Base-by-base conservation (phyloP, 2,113 vertebrate genomes). In the Scytalopus superciliaris region DNA sequence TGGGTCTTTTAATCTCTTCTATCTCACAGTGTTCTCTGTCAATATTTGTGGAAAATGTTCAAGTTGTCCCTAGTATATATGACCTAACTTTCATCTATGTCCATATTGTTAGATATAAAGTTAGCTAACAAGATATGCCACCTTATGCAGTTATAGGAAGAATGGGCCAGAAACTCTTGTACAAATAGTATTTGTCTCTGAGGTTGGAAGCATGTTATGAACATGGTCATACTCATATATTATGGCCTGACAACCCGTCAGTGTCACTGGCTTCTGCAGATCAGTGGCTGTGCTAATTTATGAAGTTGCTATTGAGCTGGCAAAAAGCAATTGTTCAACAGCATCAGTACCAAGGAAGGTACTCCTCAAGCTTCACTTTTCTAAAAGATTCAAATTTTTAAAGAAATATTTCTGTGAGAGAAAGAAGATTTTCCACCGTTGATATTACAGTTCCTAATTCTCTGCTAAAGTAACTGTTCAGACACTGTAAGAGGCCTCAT, bases 311-410 rank as follows among this genome's bases (percentile, higher is more conserved):
- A 28, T 3, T 73, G n/a, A 78, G 28, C 60, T 55, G 24, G 44
- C 4, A 40, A 79, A 15, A 55, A 40, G 1, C 3, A 52, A 23
- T 3, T 1, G 0, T 22, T 56, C 40, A 56, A 44, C 1, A 7
- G 8, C 5, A 15, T 31, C 19, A 37, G 5, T 50, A 13, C 5
- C 15, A 35, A 57, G 33, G 16, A 75, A 70, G 19, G 21, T 3
- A 70, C 22, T 14, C 14, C 56, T 76, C n/a, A 55, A 35, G 24
- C 6, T 42, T 76, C 25, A 21, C 3, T 80, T 72, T 67, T 44
- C 14, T 49, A 3, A n/a, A 50, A 35, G 12, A 67, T 47, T 80
- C 10, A 74, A 59, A 49, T 5, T 74, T 53, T 84, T 28, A 28
- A 66, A 59, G 4, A 59, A 35, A 67, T 7, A 40, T 31, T 67